Percentiles rank a stretch among this genome's conserved stretches.
Evolutionary conservation across 92 coral and sea anemone genomes (phyloP).

Genomic region (Palythoa heliodiscus): DNA sequence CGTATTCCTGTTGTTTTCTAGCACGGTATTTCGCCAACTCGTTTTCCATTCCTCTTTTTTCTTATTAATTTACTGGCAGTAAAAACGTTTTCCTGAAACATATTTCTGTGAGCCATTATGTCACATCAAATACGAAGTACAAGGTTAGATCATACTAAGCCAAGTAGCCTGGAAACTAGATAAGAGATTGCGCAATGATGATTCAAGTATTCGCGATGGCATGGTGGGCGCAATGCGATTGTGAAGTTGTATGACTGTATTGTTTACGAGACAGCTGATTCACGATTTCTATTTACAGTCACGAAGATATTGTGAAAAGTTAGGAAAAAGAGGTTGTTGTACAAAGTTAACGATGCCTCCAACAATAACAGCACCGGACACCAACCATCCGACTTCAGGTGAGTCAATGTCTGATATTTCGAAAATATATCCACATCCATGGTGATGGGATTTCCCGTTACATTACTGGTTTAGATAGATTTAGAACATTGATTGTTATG

Average conservation of each 20-base stretch:
- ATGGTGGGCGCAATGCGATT: neutral
- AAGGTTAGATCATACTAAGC: neutral
- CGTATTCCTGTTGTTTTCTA: constrained; percentile 68
- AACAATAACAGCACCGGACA: constrained; percentile 44
- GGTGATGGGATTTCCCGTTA: neutral
- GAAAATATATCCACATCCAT: neutral
- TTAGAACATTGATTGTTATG: too few relatives aligned
- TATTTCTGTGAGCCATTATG: neutral
- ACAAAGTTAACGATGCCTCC: constrained; percentile 55
- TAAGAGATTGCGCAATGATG: neutral
- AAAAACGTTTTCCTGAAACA: neutral
- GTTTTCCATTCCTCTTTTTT: constrained; percentile 65
- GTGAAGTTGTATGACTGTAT: neutral
- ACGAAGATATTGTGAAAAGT: neutral
- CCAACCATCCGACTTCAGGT: constrained; percentile 22
- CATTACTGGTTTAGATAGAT: too few relatives aligned
- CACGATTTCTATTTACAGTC: neutral
- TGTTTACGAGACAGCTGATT: neutral
- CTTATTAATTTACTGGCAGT: too few relatives aligned
- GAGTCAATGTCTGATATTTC: neutral
- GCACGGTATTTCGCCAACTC: constrained; percentile 94
- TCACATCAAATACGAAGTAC: constrained; percentile 13
- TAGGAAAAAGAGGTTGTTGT: constrained; percentile 3
- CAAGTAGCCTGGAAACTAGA: constrained; percentile 26
- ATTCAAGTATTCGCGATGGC: neutral